Percentiles rank a stretch among this genome's conserved stretches.
Evolutionary conservation across 2,797 vertebrate genomes (phyloP).

Genomic region (Nyctibius grandis): DNA sequence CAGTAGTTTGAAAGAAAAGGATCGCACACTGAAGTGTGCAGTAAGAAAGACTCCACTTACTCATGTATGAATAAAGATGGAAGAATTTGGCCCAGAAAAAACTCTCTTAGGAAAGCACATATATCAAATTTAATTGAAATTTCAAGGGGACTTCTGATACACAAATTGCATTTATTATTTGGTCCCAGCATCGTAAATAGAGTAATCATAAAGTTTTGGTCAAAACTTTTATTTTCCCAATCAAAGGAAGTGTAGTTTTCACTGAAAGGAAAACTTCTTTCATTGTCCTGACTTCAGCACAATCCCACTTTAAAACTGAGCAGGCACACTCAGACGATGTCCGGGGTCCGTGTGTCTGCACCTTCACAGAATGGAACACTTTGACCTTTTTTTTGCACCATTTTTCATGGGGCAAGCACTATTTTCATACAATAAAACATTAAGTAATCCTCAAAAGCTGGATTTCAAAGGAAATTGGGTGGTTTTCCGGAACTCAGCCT

Average conservation of each 20-base stretch:
- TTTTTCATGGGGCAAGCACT: neutral
- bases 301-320: neutral
- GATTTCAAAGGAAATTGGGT: neutral
- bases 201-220: neutral
- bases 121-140: constrained; percentile 3
- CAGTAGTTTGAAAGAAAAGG: neutral
- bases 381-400: neutral
- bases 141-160: neutral
- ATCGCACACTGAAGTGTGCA: neutral
- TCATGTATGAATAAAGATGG: neutral
- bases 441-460: neutral
- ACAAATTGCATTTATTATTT: neutral
- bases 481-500: neutral
- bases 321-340: neutral
- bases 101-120: neutral
- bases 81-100: neutral
- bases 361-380: neutral
- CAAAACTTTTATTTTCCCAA: neutral
- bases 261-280: neutral
- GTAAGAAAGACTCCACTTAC: neutral
- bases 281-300: neutral
- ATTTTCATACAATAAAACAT: neutral
- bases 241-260: neutral
- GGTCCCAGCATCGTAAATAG: neutral
- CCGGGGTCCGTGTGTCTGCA: neutral